phyloP scores from a whole-genome alignment of 2,113 vertebrate species.

The Microcebus ravelobensis region DNA sequence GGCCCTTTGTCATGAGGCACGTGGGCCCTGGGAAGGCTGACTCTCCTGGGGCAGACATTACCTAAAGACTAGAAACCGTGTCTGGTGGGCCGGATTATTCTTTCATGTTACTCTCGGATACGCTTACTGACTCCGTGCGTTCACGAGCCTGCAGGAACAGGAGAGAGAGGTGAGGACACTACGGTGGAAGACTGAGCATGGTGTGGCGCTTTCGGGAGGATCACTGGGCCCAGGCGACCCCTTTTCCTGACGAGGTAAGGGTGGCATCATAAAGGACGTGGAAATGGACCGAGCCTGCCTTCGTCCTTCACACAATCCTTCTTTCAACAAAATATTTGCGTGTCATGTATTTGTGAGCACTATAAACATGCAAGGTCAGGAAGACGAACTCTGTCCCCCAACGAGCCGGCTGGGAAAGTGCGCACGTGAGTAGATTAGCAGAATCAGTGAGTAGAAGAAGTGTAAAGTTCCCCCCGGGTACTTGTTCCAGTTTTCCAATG shows the following conservation, averaged over 20 bases:
- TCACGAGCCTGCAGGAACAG: neutral
- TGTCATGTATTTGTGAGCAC: neutral
- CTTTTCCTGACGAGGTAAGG: neutral
- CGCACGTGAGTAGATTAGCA: rapidly evolving
- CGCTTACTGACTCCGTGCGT: neutral
- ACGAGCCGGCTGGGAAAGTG: neutral
- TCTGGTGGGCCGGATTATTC: neutral
- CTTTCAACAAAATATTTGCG: neutral
- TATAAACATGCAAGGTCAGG: neutral
- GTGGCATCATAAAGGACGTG: neutral
- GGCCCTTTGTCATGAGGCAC: neutral
- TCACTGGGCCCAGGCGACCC: neutral
- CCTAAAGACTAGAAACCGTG: neutral
- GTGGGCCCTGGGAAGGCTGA: neutral
- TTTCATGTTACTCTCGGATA: neutral
- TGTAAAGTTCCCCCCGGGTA: rapidly evolving
- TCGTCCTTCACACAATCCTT: neutral
- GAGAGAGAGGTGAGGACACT: neutral
- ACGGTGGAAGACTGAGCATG: rapidly evolving
- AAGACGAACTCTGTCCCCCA: neutral
- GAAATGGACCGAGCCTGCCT: neutral
- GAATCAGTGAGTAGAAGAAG: neutral
- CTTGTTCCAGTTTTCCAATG: rapidly evolving
- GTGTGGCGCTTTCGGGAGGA: too few species aligned
- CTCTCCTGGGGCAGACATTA: neutral